These are phyloP conservation scores for Drosophila elegans DNA, from an alignment of 1,140 invertebrate genomes.

Conservation along the genomic window DNA sequence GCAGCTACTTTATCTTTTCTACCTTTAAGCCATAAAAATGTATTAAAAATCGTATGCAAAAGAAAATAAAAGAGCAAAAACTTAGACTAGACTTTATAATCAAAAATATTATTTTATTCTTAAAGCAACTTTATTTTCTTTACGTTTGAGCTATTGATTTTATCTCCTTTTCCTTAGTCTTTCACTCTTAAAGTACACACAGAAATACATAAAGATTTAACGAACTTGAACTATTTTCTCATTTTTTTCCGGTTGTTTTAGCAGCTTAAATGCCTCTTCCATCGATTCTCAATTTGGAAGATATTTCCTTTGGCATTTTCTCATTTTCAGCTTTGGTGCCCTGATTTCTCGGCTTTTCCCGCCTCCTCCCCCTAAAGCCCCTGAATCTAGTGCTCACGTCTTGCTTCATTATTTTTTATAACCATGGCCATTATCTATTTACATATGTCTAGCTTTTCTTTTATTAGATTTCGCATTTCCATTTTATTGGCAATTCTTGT, in stretches of 20 bases:
- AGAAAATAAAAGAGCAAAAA: too few species aligned
- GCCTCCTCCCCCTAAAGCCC: neutral
- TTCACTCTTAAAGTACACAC: neutral
- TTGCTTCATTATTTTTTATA: conserved; percentile 76
- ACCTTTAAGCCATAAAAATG: too few species aligned
- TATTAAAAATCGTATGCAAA: too few species aligned
- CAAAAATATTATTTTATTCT: too few species aligned
- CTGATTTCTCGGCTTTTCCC: conserved; percentile 32
- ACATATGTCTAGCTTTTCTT: conserved; percentile 50
- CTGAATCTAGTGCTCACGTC: conserved; percentile 16
- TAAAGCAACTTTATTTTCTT: too few species aligned
- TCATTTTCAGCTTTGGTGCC: conserved; percentile 49
- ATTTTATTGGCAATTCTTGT: conserved; percentile 52
- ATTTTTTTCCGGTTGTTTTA: neutral
- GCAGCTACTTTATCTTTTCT: too few species aligned
- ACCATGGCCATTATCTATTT: conserved; percentile 63
- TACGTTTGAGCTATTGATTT: too few species aligned
- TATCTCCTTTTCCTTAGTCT: neutral
- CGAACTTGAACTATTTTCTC: conserved; percentile 26
- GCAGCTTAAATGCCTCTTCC: conserved; percentile 25
- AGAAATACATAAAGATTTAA: conserved; percentile 1
- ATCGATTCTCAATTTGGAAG: conserved; percentile 52
- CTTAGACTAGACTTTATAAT: too few species aligned
- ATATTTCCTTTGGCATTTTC: conserved; percentile 35
- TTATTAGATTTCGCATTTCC: conserved; percentile 35